Conservation (phyloP, 2,888 invertebrate genomes). For the Cephus pygmeus region DNA sequence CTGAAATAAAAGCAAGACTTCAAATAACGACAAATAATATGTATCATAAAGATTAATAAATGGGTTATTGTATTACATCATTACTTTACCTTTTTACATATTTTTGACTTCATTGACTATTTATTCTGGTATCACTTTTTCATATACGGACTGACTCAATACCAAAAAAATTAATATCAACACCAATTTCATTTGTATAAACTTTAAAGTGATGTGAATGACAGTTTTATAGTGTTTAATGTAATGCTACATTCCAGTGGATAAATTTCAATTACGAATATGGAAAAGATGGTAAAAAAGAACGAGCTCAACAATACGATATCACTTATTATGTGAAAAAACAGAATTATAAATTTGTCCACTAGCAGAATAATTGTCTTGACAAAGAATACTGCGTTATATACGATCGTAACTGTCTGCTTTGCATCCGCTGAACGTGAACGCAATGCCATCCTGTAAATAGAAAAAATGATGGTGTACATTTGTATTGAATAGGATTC, state of each 20-base stretch:
- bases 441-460: slow-evolving; percentile 75
- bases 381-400: slow-evolving; percentile 42
- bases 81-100: neutral
- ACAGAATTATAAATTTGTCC: neutral
- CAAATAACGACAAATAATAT: no score
- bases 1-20: no score
- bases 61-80: neutral
- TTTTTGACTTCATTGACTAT: neutral
- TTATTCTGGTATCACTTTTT: neutral
- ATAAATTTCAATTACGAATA: neutral
- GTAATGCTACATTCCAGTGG: no score
- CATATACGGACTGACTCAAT: neutral
- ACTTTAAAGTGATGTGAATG: no score
- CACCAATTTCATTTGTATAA: no score
- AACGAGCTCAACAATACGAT: neutral
- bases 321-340: neutral
- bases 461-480: slow-evolving; percentile 23
- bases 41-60: neutral
- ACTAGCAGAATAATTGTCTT: neutral
- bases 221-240: no score
- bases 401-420: slow-evolving; percentile 70
- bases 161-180: neutral
- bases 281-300: neutral
- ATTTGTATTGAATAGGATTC: neutral
- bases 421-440: slow-evolving; percentile 73